These are phyloP conservation scores for Propithecus perrieri DNA, from an alignment of 2,797 vertebrate species.

Conservation along the genomic window DNA sequence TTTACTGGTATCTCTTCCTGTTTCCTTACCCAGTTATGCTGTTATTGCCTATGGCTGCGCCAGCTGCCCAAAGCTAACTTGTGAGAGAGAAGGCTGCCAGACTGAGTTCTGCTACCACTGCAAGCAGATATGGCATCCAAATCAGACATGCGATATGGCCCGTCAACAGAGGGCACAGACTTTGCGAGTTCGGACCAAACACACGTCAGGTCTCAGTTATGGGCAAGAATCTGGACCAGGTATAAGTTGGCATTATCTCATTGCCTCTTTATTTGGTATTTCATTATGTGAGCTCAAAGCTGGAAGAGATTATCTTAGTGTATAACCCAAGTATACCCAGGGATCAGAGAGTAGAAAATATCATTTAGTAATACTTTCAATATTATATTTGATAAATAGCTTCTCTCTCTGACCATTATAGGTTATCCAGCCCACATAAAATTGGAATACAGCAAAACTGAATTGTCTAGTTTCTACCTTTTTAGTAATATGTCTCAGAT, in stretches of 20 bases:
- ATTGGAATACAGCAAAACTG: conserved; percentile 22
- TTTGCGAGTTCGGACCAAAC: conserved; percentile 95
- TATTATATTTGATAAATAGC: background rate
- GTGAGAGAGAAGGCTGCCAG: conserved; percentile 96
- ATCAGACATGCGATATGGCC: conserved; percentile 98
- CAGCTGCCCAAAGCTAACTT: conserved; percentile 97
- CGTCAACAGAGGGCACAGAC: conserved; percentile 95
- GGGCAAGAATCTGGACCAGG: conserved; percentile 95
- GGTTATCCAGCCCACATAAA: conserved; percentile 10
- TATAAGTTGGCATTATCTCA: conserved; percentile 78
- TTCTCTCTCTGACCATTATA: background rate
- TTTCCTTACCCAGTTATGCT: conserved; percentile 89
- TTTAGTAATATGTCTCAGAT: conserved; percentile 32
- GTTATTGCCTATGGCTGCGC: conserved; percentile 98
- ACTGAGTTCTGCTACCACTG: conserved; percentile 99
- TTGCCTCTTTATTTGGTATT: background rate
- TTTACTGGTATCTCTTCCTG: background rate
- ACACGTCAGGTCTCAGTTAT: conserved; percentile 95
- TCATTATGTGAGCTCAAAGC: background rate
- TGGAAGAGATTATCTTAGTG: background rate
- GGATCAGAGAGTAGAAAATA: background rate
- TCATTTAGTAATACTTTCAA: background rate
- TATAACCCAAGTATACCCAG: background rate
- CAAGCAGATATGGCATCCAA: conserved; percentile 99
- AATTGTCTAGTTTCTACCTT: conserved; percentile 44